These are phyloP conservation scores for Synanthedon myopaeformis DNA, from an alignment of 2,888 invertebrate genomes.

Conservation along the genomic window DNA sequence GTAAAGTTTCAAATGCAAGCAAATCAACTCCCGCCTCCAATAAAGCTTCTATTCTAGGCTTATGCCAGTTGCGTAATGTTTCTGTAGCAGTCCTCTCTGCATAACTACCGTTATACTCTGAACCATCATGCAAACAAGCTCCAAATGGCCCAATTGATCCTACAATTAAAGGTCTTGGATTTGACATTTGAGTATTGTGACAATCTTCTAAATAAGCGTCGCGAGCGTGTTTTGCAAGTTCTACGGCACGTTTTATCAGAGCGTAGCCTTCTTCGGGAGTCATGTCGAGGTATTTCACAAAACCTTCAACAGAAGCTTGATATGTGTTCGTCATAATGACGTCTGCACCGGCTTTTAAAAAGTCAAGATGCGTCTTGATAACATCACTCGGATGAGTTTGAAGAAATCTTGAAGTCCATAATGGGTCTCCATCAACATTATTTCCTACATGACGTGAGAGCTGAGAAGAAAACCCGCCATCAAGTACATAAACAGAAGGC, in stretches of 20 bases:
- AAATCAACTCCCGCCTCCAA: slow-evolving; percentile 84
- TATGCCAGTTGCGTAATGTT: slow-evolving; percentile 84
- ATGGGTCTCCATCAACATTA: slow-evolving; percentile 82
- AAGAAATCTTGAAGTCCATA: slow-evolving; percentile 89
- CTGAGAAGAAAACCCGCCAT: slow-evolving; percentile 86
- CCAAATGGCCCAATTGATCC: slow-evolving; percentile 95
- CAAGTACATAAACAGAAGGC: slow-evolving; percentile 51
- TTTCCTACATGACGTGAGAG: slow-evolving; percentile 77
- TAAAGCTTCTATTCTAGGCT: slow-evolving; percentile 80
- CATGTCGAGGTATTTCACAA: slow-evolving; percentile 78
- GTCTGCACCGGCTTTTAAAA: slow-evolving; percentile 86
- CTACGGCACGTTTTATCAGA: slow-evolving; percentile 79
- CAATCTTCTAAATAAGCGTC: slow-evolving; percentile 68
- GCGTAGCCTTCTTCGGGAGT: slow-evolving; percentile 74
- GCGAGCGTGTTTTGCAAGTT: slow-evolving; percentile 78
- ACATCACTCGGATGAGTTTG: slow-evolving; percentile 82
- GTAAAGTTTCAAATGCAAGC: slow-evolving; percentile 93
- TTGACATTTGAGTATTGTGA: slow-evolving; percentile 11
- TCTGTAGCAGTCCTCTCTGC: slow-evolving; percentile 71
- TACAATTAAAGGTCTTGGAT: slow-evolving; percentile 72
- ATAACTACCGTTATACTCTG: slow-evolving; percentile 89
- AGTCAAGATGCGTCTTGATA: slow-evolving; percentile 82
- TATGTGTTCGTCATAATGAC: slow-evolving; percentile 90
- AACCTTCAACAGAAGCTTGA: slow-evolving; percentile 84
- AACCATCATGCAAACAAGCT: slow-evolving; percentile 87